A percentile compares a stretch with the other conserved stretches of the same genome.
phyloP scores from a whole-genome alignment of 2,888 invertebrate genomes.

The Lysandra bellargus region DNA sequence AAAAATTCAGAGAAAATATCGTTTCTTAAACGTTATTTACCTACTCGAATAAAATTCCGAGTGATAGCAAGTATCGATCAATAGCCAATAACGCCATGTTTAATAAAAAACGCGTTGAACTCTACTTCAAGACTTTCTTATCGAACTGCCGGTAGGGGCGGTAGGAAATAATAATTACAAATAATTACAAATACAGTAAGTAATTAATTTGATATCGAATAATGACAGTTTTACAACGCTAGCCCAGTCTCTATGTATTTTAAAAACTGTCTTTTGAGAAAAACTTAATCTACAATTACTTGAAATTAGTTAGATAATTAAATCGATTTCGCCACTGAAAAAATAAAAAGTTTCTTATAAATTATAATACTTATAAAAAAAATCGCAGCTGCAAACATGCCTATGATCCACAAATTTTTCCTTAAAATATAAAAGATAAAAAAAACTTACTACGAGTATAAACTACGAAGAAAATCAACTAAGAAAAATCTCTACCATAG shows the following conservation, averaged over 20 bases:
- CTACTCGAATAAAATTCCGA: neutral
- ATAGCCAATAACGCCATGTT: neutral
- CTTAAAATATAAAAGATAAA: too few relatives aligned
- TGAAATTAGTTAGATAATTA: too few relatives aligned
- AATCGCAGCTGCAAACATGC: too few relatives aligned
- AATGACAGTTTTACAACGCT: neutral
- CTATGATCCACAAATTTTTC: too few relatives aligned
- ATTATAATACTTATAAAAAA: too few relatives aligned
- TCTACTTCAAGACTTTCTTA: neutral
- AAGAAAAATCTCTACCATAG: neutral
- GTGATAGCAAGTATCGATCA: neutral
- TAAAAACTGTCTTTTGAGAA: too few relatives aligned
- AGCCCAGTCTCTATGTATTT: neutral
- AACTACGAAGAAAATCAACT: neutral
- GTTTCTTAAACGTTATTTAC: neutral
- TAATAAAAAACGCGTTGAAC: constrained; percentile 2
- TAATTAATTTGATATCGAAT: neutral
- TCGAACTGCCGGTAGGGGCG: neutral
- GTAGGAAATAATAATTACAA: constrained; percentile 4
- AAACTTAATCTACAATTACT: too few relatives aligned
- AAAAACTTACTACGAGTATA: too few relatives aligned
- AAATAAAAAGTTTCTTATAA: too few relatives aligned
- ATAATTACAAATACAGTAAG: neutral
- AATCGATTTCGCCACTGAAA: too few relatives aligned
- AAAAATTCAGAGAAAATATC: neutral